Evolutionary conservation across 2,888 invertebrate species (phyloP).

Genomic region (Gymnosoma rotundatum): DNA sequence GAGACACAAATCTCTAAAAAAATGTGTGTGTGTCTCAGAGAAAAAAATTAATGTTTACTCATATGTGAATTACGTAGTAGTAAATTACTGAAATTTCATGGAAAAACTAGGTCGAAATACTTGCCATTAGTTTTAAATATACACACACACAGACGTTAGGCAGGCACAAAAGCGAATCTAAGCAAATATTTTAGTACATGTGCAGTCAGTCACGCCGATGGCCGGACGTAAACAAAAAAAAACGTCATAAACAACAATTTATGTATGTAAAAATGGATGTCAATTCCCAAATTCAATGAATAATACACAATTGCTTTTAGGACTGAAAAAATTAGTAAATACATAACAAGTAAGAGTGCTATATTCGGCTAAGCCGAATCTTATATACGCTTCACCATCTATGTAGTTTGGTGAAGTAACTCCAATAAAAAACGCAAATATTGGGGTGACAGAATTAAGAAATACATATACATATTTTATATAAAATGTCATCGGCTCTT

Average conservation of each 20-base stretch:
- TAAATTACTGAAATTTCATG: conserved; percentile 63
- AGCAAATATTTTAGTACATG: conserved; percentile 32
- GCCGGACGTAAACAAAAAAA: conserved; percentile 49
- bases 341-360: too few species aligned
- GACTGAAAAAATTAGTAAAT: too few species aligned
- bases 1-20: conserved; percentile 1
- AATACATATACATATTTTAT: too few species aligned
- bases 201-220: conserved; percentile 35
- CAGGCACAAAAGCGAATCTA: background rate
- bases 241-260: conserved; percentile 31
- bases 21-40: conserved; percentile 9
- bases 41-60: conserved; percentile 43
- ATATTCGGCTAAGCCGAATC: too few species aligned
- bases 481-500: too few species aligned
- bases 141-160: conserved; percentile 9
- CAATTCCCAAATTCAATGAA: background rate
- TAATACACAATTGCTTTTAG: too few species aligned
- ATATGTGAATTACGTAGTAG: conserved; percentile 59
- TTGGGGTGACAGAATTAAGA: too few species aligned
- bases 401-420: too few species aligned
- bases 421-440: too few species aligned
- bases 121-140: conserved; percentile 14
- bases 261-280: background rate
- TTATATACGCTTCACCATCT: too few species aligned
- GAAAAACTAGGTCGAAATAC: conserved; percentile 60